Percentiles rank a stretch among this genome's conserved stretches.
Evolutionary conservation across 2,888 invertebrate species (phyloP).

Genomic region (Theristus sp.): DNA sequence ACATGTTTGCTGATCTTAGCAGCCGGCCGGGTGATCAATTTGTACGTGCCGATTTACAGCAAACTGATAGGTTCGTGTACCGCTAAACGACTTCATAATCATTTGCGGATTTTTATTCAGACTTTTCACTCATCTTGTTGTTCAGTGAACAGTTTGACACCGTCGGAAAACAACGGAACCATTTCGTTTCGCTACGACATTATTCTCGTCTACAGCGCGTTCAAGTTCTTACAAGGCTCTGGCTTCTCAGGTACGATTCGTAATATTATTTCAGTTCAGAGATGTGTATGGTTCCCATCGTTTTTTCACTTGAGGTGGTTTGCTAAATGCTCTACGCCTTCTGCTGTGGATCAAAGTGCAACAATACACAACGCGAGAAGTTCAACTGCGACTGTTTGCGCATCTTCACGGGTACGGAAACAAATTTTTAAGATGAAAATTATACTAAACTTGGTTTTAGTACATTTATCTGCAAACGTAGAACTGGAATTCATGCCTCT

Average conservation of each 20-base stretch:
- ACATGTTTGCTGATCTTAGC: slow-evolving; percentile 54
- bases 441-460: neutral
- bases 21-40: slow-evolving; percentile 63
- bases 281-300: too few species aligned
- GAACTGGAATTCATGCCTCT: too few species aligned
- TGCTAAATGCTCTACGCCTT: slow-evolving; percentile 67
- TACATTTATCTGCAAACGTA: too few species aligned
- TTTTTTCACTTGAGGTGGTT: slow-evolving; percentile 46
- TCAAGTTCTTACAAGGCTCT: slow-evolving; percentile 82
- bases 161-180: neutral
- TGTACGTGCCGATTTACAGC: slow-evolving; percentile 74
- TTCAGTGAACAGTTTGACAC: slow-evolving; percentile 7
- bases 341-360: slow-evolving; percentile 84
- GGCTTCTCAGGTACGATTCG: slow-evolving; percentile 38
- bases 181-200: slow-evolving; percentile 60
- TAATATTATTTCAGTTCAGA: too few species aligned
- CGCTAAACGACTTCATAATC: neutral
- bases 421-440: neutral
- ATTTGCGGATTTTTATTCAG: too few species aligned
- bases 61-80: slow-evolving; percentile 46
- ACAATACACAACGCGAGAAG: slow-evolving; percentile 76
- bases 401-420: slow-evolving; percentile 52
- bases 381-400: slow-evolving; percentile 62
- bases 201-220: slow-evolving; percentile 57
- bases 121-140: neutral